phyloP scores from a whole-genome alignment of 92 coral and sea anemone species.

The Phenganax subtilis region DNA sequence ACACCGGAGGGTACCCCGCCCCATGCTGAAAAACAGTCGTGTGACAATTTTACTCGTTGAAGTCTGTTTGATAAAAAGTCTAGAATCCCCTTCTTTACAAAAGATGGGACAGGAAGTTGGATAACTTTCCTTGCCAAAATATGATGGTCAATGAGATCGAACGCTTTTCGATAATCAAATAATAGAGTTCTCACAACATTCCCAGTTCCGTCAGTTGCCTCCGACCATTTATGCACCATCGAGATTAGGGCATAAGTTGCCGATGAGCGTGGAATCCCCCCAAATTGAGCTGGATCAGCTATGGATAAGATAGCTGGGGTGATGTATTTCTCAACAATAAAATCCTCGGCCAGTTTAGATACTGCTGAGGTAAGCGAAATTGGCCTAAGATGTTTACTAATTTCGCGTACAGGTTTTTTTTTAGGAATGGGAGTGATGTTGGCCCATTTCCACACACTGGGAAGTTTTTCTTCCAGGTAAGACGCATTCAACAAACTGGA shows the following conservation, averaged over 20 bases:
- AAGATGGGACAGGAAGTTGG: conserved; percentile 18
- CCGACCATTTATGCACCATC: neutral
- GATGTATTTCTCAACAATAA: neutral
- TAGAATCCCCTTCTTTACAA: conserved; percentile 21
- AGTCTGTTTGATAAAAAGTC: conserved; percentile 23
- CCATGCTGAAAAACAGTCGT: neutral
- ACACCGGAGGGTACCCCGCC: too few species aligned
- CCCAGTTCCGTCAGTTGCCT: neutral
- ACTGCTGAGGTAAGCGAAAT: conserved; percentile 7
- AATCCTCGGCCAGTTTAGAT: neutral
- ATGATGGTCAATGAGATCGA: neutral
- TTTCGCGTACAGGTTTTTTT: neutral
- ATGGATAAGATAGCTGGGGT: neutral
- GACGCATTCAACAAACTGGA: conserved; percentile 14
- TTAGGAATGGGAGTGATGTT: neutral
- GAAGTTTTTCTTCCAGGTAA: conserved; percentile 16
- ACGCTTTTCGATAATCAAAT: neutral
- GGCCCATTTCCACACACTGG: neutral
- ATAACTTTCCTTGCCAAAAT: neutral
- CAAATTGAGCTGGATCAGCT: neutral
- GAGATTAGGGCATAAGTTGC: neutral
- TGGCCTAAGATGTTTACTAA: conserved; percentile 3
- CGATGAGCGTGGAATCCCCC: neutral
- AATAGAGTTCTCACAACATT: neutral
- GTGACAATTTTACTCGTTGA: conserved; percentile 14